Evolutionary conservation across 2,797 vertebrate species (phyloP).

Genomic region (Clamator glandarius): DNA sequence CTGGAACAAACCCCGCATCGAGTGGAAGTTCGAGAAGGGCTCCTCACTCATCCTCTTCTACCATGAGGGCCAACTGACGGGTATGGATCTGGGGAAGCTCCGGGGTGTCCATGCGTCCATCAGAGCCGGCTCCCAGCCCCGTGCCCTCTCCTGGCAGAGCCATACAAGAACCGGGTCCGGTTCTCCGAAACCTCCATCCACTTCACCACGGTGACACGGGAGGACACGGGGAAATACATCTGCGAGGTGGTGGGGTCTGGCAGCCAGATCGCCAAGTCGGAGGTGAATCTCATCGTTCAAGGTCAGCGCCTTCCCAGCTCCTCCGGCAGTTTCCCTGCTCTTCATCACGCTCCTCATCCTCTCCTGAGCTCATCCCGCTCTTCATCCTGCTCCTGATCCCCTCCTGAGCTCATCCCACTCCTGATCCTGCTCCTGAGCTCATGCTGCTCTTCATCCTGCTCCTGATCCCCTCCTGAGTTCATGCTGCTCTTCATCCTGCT

Average conservation of each 20-base stretch:
- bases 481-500: too few relatives aligned
- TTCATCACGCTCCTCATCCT: too few relatives aligned
- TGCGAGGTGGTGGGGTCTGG: constrained; percentile 82
- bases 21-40: constrained; percentile 85
- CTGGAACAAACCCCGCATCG: constrained; percentile 75
- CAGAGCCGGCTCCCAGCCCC: background rate
- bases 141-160: constrained; percentile 61
- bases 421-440: too few relatives aligned
- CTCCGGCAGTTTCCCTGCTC: too few relatives aligned
- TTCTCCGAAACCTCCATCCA: constrained; percentile 64
- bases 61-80: constrained; percentile 74
- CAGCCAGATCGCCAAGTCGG: constrained; percentile 56
- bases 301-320: constrained; percentile 49
- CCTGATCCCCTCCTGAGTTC: too few relatives aligned
- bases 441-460: too few relatives aligned
- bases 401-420: too few relatives aligned
- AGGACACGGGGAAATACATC: constrained; percentile 82
- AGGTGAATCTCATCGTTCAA: constrained; percentile 80
- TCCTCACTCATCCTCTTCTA: constrained; percentile 78
- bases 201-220: constrained; percentile 78
- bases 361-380: too few relatives aligned
- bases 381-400: too few relatives aligned
- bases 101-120: background rate
- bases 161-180: constrained; percentile 72
- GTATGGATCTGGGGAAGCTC: constrained; percentile 48